phyloP scores from a whole-genome alignment of 1,140 invertebrate species.

The Spodoptera litura region DNA sequence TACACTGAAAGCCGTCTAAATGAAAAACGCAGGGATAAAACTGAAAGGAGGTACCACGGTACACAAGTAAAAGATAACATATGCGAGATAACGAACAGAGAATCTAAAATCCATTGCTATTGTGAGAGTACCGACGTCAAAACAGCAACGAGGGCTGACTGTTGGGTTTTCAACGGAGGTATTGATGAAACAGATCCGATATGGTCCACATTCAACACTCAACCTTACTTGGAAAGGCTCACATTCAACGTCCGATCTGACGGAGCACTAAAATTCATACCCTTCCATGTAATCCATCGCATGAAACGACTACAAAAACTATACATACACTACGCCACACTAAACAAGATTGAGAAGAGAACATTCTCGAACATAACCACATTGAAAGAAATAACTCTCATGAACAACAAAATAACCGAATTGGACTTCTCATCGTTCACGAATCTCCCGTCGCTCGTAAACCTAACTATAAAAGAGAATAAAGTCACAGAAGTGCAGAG shows the following conservation, averaged over 20 bases:
- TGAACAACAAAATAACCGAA: conserved; percentile 89
- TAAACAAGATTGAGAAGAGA: conserved; percentile 89
- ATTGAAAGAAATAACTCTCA: conserved; percentile 89
- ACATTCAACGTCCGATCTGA: conserved; percentile 89
- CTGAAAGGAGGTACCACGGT: conserved; percentile 74
- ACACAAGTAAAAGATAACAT: conserved; percentile 79
- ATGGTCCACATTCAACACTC: conserved; percentile 90
- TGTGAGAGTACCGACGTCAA: conserved; percentile 79
- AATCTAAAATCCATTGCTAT: conserved; percentile 84
- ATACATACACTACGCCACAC: conserved; percentile 89
- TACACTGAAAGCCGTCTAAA: conserved; percentile 82
- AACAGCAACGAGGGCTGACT: conserved; percentile 84
- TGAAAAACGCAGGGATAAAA: conserved; percentile 84
- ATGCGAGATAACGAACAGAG: conserved; percentile 81
- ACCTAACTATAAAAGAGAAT: conserved; percentile 91
- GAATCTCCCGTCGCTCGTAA: conserved; percentile 88
- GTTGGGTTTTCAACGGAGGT: conserved; percentile 89
- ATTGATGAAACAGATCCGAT: conserved; percentile 88
- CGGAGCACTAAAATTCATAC: conserved; percentile 89
- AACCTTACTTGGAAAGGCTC: conserved; percentile 88
- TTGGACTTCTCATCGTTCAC: conserved; percentile 90
- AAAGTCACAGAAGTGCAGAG: conserved; percentile 90
- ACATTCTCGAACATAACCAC: conserved; percentile 90
- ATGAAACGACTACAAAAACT: conserved; percentile 89
- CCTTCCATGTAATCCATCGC: conserved; percentile 88